Conservation (phyloP, 2,797 vertebrate species). For the Sebastiscus tertius region DNA sequence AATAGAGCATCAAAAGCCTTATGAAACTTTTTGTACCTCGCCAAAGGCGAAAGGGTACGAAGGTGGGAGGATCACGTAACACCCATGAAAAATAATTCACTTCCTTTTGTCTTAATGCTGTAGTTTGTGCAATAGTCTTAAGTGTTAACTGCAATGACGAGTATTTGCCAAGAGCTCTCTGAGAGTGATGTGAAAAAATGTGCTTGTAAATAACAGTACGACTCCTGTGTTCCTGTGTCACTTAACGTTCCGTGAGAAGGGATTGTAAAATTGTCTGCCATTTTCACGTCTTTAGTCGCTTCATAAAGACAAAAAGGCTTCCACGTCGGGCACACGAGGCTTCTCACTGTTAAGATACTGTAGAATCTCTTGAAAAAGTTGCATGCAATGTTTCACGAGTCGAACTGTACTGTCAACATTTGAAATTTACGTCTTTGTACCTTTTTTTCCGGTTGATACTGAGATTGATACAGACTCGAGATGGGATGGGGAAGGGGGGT, state of each 20-base stretch:
- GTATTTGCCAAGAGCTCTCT: slow-evolving; percentile 73
- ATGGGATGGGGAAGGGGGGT: not conserved
- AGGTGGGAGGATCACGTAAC: slow-evolving; percentile 33
- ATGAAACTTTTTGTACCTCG: slow-evolving; percentile 61
- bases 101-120: slow-evolving; percentile 76
- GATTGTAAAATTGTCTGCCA: slow-evolving; percentile 16
- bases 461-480: slow-evolving; percentile 68
- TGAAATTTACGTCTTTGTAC: slow-evolving; percentile 78
- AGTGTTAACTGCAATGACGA: slow-evolving; percentile 68
- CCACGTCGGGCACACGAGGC: slow-evolving; percentile 62
- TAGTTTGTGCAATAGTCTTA: slow-evolving; percentile 82
- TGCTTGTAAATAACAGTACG: slow-evolving; percentile 73
- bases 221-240: slow-evolving; percentile 47
- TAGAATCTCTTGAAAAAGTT: slow-evolving; percentile 66
- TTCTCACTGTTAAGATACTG: slow-evolving; percentile 67
- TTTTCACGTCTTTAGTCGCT: slow-evolving; percentile 40
- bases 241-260: slow-evolving; percentile 5
- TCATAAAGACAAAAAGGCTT: slow-evolving; percentile 57
- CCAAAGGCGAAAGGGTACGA: slow-evolving; percentile 38
- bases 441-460: slow-evolving; percentile 66
- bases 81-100: slow-evolving; percentile 48
- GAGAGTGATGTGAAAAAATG: slow-evolving; percentile 62
- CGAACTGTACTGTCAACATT: slow-evolving; percentile 67
- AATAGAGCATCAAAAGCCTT: slow-evolving; percentile 69
- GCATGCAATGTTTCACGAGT: slow-evolving; percentile 80